These are phyloP conservation scores for Microcebus lehilahytsara DNA, from an alignment of 2,113 vertebrate species.

Conservation along the genomic window DNA sequence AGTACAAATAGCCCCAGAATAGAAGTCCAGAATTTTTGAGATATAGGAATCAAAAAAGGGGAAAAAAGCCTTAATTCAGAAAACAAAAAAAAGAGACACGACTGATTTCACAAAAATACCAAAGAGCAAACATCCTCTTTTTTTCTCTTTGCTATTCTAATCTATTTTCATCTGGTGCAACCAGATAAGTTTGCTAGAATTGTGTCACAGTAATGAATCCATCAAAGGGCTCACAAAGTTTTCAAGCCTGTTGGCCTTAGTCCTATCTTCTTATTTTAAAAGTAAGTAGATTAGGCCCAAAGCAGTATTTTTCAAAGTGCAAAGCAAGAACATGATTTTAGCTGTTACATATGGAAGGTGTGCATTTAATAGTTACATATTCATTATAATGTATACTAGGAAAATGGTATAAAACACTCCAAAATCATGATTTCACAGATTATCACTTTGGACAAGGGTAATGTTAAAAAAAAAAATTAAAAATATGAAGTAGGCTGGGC, in stretches of 20 bases:
- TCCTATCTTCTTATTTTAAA: conserved; percentile 33
- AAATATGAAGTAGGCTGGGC: no score
- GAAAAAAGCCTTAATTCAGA: neutral
- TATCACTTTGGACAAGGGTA: neutral
- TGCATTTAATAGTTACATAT: neutral
- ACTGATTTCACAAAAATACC: conserved; percentile 43
- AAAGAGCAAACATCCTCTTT: conserved; percentile 17
- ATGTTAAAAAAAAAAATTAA: neutral
- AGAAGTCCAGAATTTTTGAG: neutral
- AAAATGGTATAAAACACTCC: conserved; percentile 36
- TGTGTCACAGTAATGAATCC: neutral
- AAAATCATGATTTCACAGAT: neutral
- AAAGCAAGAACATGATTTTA: conserved; percentile 33
- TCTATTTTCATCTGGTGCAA: neutral
- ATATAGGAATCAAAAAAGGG: neutral
- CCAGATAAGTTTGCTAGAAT: conserved; percentile 23
- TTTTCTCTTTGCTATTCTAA: conserved; percentile 11
- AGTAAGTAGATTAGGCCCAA: neutral
- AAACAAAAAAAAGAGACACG: neutral
- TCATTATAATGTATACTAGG: conserved; percentile 10
- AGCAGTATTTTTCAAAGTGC: conserved; percentile 22
- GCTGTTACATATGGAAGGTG: neutral
- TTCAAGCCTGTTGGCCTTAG: neutral
- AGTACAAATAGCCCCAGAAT: conserved; percentile 4
- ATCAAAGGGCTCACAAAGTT: conserved; percentile 23